Evolutionary conservation across 1,140 invertebrate genomes (phyloP).

Genomic region (Acromyrmex charruanus): DNA sequence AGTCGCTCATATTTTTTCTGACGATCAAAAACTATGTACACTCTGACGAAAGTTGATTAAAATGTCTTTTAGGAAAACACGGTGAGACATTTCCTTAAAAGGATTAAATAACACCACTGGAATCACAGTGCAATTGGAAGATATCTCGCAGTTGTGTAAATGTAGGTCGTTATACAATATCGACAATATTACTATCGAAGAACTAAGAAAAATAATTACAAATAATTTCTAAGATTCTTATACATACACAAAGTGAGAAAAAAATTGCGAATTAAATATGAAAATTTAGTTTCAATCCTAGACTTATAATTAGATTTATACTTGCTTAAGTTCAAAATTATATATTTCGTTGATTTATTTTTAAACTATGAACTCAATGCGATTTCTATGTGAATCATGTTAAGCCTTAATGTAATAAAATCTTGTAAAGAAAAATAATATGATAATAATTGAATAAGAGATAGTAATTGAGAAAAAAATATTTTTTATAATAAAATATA

Average conservation of each 20-base stretch:
- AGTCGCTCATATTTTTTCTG: background rate
- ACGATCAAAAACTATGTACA: background rate
- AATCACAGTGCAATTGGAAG: background rate
- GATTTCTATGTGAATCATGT: background rate
- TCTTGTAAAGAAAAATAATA: background rate
- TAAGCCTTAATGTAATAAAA: background rate
- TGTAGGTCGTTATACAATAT: background rate
- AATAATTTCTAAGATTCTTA: background rate
- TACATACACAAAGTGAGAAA: too few relatives aligned
- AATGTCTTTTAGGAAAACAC: conserved; percentile 3
- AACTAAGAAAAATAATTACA: background rate
- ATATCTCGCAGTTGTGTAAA: background rate
- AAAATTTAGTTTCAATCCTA: background rate
- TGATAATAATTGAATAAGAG: background rate
- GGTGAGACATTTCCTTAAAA: conserved; percentile 17
- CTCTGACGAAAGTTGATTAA: background rate
- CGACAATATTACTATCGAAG: background rate
- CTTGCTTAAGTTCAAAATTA: background rate
- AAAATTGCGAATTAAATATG: background rate
- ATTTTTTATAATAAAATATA: background rate
- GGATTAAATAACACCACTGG: background rate
- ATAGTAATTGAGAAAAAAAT: background rate
- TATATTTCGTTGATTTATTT: conserved; percentile 4
- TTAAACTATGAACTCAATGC: background rate
- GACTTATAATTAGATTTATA: background rate